phyloP scores from a whole-genome alignment of 2,797 vertebrate genomes.

The Chanos chanos region DNA sequence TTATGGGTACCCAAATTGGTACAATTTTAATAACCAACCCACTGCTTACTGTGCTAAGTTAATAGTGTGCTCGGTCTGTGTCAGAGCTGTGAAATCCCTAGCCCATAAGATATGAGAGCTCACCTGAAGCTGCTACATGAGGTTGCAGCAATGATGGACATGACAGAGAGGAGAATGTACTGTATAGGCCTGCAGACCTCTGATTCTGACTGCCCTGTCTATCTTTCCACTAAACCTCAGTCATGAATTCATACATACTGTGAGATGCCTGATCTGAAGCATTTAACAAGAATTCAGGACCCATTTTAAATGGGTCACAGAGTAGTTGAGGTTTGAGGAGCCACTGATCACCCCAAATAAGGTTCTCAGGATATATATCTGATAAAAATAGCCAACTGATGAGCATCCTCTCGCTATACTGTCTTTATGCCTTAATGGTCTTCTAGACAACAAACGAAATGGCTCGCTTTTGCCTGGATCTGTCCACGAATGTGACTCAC shows the following conservation, averaged over 20 bases:
- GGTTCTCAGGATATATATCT: background rate
- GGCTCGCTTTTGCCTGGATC: constrained; percentile 3
- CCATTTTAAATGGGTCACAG: constrained; percentile 15
- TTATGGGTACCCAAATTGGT: constrained; percentile 34
- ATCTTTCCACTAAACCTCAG: constrained; percentile 8
- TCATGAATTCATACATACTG: background rate
- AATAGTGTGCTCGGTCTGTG: constrained; percentile 40
- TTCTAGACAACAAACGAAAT: constrained; percentile 23
- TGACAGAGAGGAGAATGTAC: background rate
- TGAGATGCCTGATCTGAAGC: constrained; percentile 7
- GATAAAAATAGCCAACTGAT: background rate
- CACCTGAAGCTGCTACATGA: background rate
- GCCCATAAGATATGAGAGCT: background rate
- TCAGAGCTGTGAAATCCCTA: constrained; percentile 11
- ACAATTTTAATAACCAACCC: constrained; percentile 43
- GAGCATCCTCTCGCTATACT: too few relatives aligned
- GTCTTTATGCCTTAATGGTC: background rate
- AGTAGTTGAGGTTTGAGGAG: constrained; percentile 5
- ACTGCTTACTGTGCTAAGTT: constrained; percentile 27
- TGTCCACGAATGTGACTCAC: constrained; percentile 20
- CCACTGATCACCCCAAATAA: background rate
- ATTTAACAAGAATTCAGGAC: constrained; percentile 38
- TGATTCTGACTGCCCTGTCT: background rate
- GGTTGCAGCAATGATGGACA: background rate
- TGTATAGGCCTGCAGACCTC: constrained; percentile 9